phyloP scores from a whole-genome alignment of 2,888 invertebrate genomes.

The Ophraella communa region DNA sequence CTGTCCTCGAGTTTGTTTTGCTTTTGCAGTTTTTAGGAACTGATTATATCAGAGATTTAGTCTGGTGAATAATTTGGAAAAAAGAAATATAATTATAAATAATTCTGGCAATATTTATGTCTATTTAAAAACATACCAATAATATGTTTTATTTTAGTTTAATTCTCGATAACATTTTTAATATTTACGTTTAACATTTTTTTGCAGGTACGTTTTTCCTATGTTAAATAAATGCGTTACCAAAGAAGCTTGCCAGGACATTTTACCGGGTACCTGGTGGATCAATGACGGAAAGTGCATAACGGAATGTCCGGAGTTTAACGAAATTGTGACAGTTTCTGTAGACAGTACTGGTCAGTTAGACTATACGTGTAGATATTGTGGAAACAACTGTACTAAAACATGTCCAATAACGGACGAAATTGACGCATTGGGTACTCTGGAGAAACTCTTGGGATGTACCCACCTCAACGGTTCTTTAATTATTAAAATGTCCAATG shows the following conservation, averaged over 20 bases:
- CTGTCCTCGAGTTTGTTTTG: no score
- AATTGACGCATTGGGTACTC: constrained; percentile 71
- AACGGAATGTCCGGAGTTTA: constrained; percentile 69
- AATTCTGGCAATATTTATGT: no score
- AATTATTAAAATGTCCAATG: constrained; percentile 60
- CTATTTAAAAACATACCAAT: no score
- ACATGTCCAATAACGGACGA: constrained; percentile 62
- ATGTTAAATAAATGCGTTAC: constrained; percentile 68
- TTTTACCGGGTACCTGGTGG: constrained; percentile 61
- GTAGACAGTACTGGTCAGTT: constrained; percentile 12
- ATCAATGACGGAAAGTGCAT: constrained; percentile 71
- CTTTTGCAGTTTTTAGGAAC: no score
- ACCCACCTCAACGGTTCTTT: constrained; percentile 80
- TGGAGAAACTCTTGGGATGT: constrained; percentile 72
- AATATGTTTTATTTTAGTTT: no score
- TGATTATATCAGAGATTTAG: no score
- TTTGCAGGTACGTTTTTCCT: constrained; percentile 47
- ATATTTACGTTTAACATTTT: constrained; percentile 27
- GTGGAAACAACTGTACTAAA: constrained; percentile 56
- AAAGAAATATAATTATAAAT: no score
- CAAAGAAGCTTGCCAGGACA: constrained; percentile 66
- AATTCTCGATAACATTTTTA: no score
- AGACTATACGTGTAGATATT: constrained; percentile 48
- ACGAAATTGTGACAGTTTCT: constrained; percentile 31
- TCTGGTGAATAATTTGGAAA: no score